Base-by-base conservation (phyloP, 2,888 invertebrate genomes). In the Halictus ligatus region DNA sequence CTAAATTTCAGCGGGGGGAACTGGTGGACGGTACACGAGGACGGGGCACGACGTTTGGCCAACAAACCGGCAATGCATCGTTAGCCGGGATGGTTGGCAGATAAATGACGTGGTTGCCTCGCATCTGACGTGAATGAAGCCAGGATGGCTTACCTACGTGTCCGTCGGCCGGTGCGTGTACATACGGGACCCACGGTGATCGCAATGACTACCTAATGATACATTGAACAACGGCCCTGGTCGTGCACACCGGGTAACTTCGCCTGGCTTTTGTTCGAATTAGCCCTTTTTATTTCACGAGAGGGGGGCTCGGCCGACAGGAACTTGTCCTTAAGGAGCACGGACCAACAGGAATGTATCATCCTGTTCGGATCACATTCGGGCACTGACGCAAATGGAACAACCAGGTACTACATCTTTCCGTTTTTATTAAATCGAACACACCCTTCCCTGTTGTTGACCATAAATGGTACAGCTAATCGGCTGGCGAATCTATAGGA, bases 101-200 rank as follows among this genome's bases (percentile, higher is more conserved):
- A 94, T 93, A 94, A 94, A 94, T 94, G 94, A 94, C 92, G 93
- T 85, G 93, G 93, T 94, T 92, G 93, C 91, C 92, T 93, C 93
- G 90, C 92, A 92, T 93, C 93, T 93, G 94, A 94, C 94, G 92
- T 94, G 94, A 94, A 94, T 94, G 94, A 94, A 94, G 94, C 93
- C 92, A 86, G 92, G 92, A 92, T 91, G 92, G 92, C 90, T 93
- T 91, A 91, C 91, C 93, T 91, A 91, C 86, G 88, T 89, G 86
- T 88, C 83, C 82, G 85, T 80, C 75, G 67, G 64, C 74, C 58
- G 48, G 79, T 83, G 83, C 81, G 75, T 88, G 86, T 80, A 85
- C 80, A 72, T 67, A 76, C 76, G 80, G 81, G 77, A 54, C 81
- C 84, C 85, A 81, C 88, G 81, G 88, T 87, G 92, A 91, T 92